phyloP scores from a whole-genome alignment of 30 jellyfish, hydroid and myxozoan genomes.

The Cassiopea xamachana region DNA sequence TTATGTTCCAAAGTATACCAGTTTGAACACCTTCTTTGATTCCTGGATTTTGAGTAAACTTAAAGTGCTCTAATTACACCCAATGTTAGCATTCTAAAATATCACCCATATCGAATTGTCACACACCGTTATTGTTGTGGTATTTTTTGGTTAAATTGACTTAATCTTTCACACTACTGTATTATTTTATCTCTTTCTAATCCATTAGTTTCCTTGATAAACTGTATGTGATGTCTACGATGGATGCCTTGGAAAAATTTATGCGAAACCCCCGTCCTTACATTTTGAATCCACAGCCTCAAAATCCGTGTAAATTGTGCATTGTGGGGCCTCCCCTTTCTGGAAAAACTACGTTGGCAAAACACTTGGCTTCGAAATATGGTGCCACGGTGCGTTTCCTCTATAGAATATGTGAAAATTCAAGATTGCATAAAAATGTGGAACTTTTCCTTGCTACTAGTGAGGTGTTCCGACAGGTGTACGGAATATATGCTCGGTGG shows the following conservation, averaged over 20 bases:
- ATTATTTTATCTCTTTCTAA: background rate
- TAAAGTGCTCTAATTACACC: too few relatives aligned
- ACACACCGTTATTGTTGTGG: too few relatives aligned
- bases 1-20: too few relatives aligned
- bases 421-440: too few relatives aligned
- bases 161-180: background rate
- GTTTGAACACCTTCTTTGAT: too few relatives aligned
- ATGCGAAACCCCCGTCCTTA: constrained; percentile 80
- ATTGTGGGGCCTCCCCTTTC: constrained; percentile 91
- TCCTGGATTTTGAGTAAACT: too few relatives aligned
- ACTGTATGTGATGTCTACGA: constrained; percentile 83
- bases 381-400: constrained; percentile 69
- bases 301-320: constrained; percentile 78
- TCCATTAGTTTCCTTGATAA: constrained; percentile 81
- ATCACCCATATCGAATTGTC: too few relatives aligned
- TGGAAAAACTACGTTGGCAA: constrained; percentile 86
- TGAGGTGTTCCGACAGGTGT: too few relatives aligned
- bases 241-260: constrained; percentile 77
- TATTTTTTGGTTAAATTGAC: background rate
- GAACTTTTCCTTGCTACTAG: too few relatives aligned
- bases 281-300: constrained; percentile 83
- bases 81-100: too few relatives aligned
- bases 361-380: constrained; percentile 62
- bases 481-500: too few relatives aligned
- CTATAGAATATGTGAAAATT: background rate